These are phyloP conservation scores for Rhinophrynus dorsalis DNA, from an alignment of 2,797 vertebrate genomes.

Conservation along the genomic window DNA sequence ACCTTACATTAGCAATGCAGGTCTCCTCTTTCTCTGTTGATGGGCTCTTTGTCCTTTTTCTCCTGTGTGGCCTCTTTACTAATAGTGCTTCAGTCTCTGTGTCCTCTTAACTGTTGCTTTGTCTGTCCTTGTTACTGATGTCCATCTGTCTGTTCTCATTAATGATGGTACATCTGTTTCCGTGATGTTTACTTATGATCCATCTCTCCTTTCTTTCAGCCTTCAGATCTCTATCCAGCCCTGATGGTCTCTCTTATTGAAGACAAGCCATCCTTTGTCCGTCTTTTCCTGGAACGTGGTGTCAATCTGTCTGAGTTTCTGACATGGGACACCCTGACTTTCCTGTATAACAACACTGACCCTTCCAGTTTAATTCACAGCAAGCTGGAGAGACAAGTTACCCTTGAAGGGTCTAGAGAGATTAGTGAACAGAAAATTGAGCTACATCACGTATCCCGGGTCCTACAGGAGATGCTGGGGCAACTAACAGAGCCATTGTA, in stretches of 20 bases:
- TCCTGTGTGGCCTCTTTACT: too few species aligned
- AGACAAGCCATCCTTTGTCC: constrained; percentile 75
- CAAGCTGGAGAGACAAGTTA: constrained; percentile 64
- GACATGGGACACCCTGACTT: constrained; percentile 58
- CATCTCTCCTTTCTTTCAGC: constrained; percentile 55
- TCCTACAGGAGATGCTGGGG: constrained; percentile 74
- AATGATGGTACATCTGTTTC: not conserved
- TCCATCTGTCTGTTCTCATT: too few species aligned
- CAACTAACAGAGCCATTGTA: constrained; percentile 72
- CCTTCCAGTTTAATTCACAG: constrained; percentile 66
- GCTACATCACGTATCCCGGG: constrained; percentile 65
- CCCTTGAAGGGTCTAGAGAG: not conserved
- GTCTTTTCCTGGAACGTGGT: constrained; percentile 75
- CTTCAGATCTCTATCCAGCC: constrained; percentile 70
- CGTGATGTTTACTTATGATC: not conserved
- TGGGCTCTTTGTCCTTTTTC: too few species aligned
- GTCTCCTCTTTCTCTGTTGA: too few species aligned
- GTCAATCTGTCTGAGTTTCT: constrained; percentile 72
- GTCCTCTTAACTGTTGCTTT: too few species aligned
- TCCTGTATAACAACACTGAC: constrained; percentile 67
- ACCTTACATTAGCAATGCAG: too few species aligned
- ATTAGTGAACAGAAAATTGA: constrained; percentile 34
- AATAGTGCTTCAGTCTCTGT: too few species aligned
- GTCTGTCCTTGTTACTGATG: too few species aligned
- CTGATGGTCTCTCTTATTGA: constrained; percentile 73